Conservation (phyloP, 1,140 invertebrate species). For the Eulimnadia texana region DNA sequence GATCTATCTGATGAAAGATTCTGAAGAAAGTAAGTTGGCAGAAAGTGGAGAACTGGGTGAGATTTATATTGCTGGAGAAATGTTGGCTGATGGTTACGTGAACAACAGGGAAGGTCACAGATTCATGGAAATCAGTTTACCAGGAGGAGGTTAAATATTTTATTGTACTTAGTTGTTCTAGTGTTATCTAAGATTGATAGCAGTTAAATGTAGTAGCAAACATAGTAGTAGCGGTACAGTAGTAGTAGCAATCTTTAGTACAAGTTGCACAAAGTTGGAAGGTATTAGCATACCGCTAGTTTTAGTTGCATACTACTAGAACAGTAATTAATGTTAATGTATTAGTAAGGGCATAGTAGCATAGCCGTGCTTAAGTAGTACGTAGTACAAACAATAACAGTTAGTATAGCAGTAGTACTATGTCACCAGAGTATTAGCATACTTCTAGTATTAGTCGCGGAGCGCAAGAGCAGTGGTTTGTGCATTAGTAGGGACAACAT, state of each 20-base stretch:
- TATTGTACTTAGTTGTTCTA: too few relatives aligned
- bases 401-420: too few relatives aligned
- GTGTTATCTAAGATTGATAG: too few relatives aligned
- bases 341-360: too few relatives aligned
- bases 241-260: too few relatives aligned
- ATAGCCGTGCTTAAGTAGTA: too few relatives aligned
- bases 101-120: slow-evolving; percentile 53
- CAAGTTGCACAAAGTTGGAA: too few relatives aligned
- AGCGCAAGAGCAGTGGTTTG: too few relatives aligned
- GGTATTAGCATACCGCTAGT: slow-evolving; percentile 49
- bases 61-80: slow-evolving; percentile 58
- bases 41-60: slow-evolving; percentile 59
- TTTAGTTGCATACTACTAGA: slow-evolving; percentile 54
- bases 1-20: slow-evolving; percentile 55
- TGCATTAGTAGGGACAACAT: too few relatives aligned
- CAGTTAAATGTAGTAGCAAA: background rate
- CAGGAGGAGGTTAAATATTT: slow-evolving; percentile 68
- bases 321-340: slow-evolving; percentile 47
- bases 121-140: slow-evolving; percentile 55
- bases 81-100: slow-evolving; percentile 64
- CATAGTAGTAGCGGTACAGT: background rate
- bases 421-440: too few relatives aligned
- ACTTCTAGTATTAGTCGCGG: too few relatives aligned
- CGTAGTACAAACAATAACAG: too few relatives aligned
- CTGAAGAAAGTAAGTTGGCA: slow-evolving; percentile 46